phyloP scores from a whole-genome alignment of 2,888 invertebrate genomes.

The Timema podura region DNA sequence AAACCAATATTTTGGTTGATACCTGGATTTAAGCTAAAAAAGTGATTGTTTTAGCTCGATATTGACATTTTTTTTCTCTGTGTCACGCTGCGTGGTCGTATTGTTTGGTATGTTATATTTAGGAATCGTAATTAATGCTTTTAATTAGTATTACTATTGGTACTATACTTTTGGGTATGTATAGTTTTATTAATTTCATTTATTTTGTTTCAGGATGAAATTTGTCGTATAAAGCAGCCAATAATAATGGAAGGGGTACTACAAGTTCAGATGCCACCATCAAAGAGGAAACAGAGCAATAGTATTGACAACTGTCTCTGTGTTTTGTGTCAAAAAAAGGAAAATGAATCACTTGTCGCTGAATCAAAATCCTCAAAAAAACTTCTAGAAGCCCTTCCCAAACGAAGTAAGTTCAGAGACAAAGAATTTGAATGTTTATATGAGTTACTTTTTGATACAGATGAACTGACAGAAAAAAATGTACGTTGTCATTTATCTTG shows the following conservation, averaged over 20 bases:
- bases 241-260: too few relatives aligned
- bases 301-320: too few relatives aligned
- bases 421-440: not conserved
- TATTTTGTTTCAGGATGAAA: not conserved
- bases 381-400: not conserved
- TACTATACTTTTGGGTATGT: not conserved
- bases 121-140: not conserved
- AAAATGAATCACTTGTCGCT: too few relatives aligned
- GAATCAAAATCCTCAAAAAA: too few relatives aligned
- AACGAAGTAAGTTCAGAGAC: not conserved
- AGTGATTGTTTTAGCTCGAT: not conserved
- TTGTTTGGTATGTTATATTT: slow-evolving; percentile 1
- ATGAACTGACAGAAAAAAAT: not conserved
- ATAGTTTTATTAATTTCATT: not conserved
- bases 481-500: not conserved
- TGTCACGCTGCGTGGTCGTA: not conserved
- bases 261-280: too few relatives aligned
- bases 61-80: not conserved
- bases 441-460: not conserved
- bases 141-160: too few relatives aligned
- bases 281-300: too few relatives aligned
- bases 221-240: not conserved
- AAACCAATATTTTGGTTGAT: not conserved
- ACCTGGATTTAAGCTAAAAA: not conserved
- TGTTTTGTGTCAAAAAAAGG: too few relatives aligned